Base-by-base conservation (phyloP, 1,140 invertebrate species). In the Cydia pomonella region DNA sequence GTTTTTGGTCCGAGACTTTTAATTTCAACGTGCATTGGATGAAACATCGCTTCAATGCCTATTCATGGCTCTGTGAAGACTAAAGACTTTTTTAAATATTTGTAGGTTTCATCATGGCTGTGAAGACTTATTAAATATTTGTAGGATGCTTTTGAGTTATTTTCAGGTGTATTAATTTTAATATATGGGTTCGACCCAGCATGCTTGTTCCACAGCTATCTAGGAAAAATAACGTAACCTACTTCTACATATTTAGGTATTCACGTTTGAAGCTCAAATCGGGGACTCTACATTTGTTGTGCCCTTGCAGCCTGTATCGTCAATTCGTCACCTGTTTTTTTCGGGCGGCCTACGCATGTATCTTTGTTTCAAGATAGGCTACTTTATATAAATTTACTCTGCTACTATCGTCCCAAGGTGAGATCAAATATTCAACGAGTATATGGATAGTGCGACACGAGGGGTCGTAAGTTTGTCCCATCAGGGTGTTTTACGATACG, bases 351-450 rank as follows among this genome's bases (percentile, higher is more conserved):
- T 38, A 44, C 41, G 16, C 44, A 74, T 73, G 76, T 78, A 80
- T 82, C 79, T 83, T 79, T 76, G 64, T 73, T 72, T 72, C 41
- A 80, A 76, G 76, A 77, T 62, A 47, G 66, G 50, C n/a, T 21
- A 59, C 53, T 59, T 18, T 3, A 23, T 23, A n/a, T 59, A 59
- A 59, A 23, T 23, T 7, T 59, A 59, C 53, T 23, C 10, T 59
- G 10, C 21, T 76, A 77, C 76, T 76, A 69, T 75, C 77, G 18
- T 76, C 79, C 74, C 79, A 82, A 77, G 76, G 77, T 73, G 75
- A 74, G 69, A 76, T 84, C 77, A 83, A 87, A 82, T 86, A 87
- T 87, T 86, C 79, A 87, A 77, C 75, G 76, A 80, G 72, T 81
- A 78, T 59, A 82, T 84, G 74, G 80, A 75, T 79, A 77, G 80